Percentiles rank a stretch among this genome's conserved stretches.
These are phyloP conservation scores for Trididemnum nubilum DNA, from an alignment of 23 tunicate genomes.

Conservation along the genomic window DNA sequence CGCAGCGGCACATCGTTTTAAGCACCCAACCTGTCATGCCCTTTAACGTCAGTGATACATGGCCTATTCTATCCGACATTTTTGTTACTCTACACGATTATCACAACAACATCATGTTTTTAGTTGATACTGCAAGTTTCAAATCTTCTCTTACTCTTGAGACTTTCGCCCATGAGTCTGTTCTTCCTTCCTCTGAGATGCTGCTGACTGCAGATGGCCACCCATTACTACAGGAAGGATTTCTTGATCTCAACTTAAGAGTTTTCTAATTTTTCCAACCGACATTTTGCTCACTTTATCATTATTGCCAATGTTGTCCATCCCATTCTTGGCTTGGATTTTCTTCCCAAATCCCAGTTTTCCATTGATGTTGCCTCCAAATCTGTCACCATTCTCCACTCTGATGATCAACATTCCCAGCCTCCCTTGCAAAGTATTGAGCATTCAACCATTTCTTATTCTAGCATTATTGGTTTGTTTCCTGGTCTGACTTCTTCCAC, in stretches of 20 bases:
- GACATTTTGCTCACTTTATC: neutral
- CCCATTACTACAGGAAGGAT: neutral
- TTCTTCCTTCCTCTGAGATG: neutral
- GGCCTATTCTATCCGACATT: neutral
- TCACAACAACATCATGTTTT: constrained; percentile 6
- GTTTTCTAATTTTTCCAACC: neutral
- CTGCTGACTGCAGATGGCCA: constrained; percentile 11
- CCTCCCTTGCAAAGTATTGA: neutral
- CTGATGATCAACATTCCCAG: neutral
- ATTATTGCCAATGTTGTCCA: neutral
- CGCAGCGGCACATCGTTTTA: neutral
- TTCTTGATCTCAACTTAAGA: neutral
- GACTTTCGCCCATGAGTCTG: neutral
- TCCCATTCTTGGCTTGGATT: constrained; percentile 27
- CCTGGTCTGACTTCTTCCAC: constrained; percentile 9
- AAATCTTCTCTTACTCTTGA: neutral
- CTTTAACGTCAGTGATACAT: constrained; percentile 5
- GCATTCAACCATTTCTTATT: neutral
- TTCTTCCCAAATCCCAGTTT: neutral
- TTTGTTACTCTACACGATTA: neutral
- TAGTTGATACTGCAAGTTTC: constrained; percentile 16
- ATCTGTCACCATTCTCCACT: neutral
- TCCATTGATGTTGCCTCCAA: neutral
- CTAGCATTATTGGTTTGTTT: neutral
- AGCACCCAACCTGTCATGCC: neutral